Evolutionary conservation across 1,140 invertebrate genomes (phyloP).

Genomic region (Aleiodes sp.): DNA sequence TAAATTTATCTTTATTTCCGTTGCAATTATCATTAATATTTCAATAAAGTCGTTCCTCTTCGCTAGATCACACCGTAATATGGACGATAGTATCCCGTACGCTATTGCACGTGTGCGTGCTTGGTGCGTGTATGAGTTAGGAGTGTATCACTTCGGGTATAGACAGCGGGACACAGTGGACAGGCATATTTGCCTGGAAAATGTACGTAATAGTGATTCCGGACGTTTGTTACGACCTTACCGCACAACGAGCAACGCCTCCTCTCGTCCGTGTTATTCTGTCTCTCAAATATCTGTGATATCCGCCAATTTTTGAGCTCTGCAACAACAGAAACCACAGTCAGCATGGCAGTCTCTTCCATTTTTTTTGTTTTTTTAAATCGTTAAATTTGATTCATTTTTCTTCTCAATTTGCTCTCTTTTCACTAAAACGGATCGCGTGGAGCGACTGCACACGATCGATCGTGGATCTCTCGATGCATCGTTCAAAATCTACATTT

Average conservation of each 20-base stretch:
- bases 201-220: constrained; percentile 76
- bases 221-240: constrained; percentile 74
- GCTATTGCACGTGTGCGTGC: constrained; percentile 65
- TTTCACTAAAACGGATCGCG: background rate
- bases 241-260: constrained; percentile 73
- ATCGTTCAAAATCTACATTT: constrained; percentile 27
- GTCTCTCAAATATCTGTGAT: constrained; percentile 73
- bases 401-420: background rate
- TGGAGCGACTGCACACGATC: constrained; percentile 32
- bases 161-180: constrained; percentile 71
- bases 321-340: constrained; percentile 70
- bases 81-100: constrained; percentile 38
- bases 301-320: constrained; percentile 74
- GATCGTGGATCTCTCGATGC: constrained; percentile 36
- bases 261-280: constrained; percentile 71
- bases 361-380: constrained; percentile 37
- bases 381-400: constrained; percentile 34
- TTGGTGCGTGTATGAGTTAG: constrained; percentile 73
- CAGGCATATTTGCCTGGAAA: constrained; percentile 74
- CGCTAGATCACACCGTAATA: constrained; percentile 41
- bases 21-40: background rate
- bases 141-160: constrained; percentile 73
- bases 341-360: constrained; percentile 55
- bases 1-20: background rate
- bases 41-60: background rate